Evolutionary conservation across 2,888 invertebrate species (phyloP).

Genomic region (Spisula solida): DNA sequence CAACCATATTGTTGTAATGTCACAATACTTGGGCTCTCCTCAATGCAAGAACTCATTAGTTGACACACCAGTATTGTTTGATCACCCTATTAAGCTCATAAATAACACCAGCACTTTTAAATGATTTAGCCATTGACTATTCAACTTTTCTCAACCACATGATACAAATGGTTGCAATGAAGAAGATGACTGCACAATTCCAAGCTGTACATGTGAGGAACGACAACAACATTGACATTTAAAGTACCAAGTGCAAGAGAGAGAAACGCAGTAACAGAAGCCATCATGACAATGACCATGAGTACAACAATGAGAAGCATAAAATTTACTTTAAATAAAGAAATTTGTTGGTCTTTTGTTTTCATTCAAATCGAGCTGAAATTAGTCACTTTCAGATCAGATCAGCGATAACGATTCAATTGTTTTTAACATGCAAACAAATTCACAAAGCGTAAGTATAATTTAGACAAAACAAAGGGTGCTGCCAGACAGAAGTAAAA

Average conservation of each 20-base stretch:
- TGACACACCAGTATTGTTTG: not conserved
- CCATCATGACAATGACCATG: not conserved
- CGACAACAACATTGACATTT: not conserved
- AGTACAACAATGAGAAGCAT: too few species aligned
- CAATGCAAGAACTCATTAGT: not conserved
- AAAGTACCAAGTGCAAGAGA: not conserved
- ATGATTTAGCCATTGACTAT: not conserved
- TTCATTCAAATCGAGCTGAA: not conserved
- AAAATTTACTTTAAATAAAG: not conserved
- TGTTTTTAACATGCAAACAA: not conserved
- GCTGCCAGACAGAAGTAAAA: conserved; percentile 9
- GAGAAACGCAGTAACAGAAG: too few species aligned
- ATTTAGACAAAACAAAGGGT: conserved; percentile 19
- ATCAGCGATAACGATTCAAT: not conserved
- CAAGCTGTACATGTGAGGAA: not conserved
- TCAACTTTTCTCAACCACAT: not conserved
- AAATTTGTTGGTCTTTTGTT: conserved; percentile 4
- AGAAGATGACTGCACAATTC: not conserved
- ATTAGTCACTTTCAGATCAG: not conserved
- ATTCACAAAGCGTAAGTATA: not conserved
- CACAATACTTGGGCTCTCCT: not conserved
- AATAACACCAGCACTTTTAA: not conserved
- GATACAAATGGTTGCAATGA: not conserved
- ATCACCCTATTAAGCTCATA: not conserved
- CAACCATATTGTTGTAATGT: not conserved